A percentile compares a stretch with the other conserved stretches of the same genome.
Conservation (phyloP, 1,140 invertebrate genomes). For the Heterodera carotae region DNA sequence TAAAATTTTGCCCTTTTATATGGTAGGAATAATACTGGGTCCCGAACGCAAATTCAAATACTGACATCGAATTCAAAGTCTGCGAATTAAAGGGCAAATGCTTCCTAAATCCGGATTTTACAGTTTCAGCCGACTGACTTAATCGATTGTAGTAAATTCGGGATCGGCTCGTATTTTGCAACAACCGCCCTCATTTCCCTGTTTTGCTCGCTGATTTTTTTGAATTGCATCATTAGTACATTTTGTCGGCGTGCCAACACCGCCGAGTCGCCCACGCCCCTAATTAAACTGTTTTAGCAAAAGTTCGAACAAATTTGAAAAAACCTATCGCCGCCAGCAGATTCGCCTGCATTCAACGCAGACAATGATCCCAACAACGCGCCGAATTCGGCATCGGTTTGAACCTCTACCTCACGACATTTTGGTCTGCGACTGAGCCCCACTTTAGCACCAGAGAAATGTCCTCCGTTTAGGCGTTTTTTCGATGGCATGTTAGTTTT, state of each 20-base stretch:
- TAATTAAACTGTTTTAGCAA: neutral
- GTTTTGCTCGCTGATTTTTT: neutral
- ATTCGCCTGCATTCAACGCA: neutral
- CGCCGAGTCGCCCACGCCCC: neutral
- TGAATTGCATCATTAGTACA: neutral
- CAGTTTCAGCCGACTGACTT: neutral
- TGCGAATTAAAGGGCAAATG: too few relatives aligned
- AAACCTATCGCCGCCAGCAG: neutral
- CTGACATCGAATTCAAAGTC: too few relatives aligned
- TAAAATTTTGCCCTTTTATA: too few relatives aligned
- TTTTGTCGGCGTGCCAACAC: neutral
- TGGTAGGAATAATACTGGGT: too few relatives aligned
- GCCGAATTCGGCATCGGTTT: slow-evolving; percentile 2
- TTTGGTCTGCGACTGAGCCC: neutral
- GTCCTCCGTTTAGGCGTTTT: neutral
- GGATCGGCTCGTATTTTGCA: neutral
- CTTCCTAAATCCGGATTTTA: neutral
- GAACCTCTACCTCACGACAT: neutral
- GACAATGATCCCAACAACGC: neutral
- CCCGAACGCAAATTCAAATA: too few relatives aligned
- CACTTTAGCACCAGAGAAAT: neutral
- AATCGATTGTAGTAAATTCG: neutral
- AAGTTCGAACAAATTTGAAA: neutral
- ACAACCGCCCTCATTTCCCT: neutral
- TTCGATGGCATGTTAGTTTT: neutral